Evolutionary conservation across 2,888 invertebrate species (phyloP), one percentile per base, ranked within the genome.

Genomic region (Drosophila meridionalis): DNA sequence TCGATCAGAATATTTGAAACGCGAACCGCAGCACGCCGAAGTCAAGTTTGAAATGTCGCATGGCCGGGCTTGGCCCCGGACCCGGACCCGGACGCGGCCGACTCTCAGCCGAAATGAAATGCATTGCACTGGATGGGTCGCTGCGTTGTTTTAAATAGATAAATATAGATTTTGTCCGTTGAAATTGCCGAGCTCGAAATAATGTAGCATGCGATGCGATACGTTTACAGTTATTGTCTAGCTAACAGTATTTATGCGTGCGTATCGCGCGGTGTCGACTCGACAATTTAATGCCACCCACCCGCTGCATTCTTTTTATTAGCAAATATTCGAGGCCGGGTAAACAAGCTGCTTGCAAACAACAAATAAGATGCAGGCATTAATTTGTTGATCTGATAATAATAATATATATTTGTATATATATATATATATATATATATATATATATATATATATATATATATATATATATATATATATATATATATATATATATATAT

Each of bases 91-190:
- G 26, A 12, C 14, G 30, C 48, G 68, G 66, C 36, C 47, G n/a
- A 70, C 56, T 65, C 62, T 64, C 60, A 55, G 36, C 48, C 48
- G 48, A 62, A 76, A 69, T 57, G 42, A 57, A 42, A 63, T 56
- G 62, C 64, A 63, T 57, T 28, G 14, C 57, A 32, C n/a, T 38
- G 40, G n/a, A 32, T 34, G 42, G 28, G 56, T 38, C 60, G 32
- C 48, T 52, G 43, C 30, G 47, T 62, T 65, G 43, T 73, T 69
- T 47, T 43, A 48, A 45, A 63, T 61, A 73, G 76, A 82, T 79
- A 87, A 82, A 85, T 87, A 85, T 81, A 87, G 73, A 85, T 81
- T 77, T 74, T 69, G 67, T 65, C 73, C 48, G 59, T 55, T 69
- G 42, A 52, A 69, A 73, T 61, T 82, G 69, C 53, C 59, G 53